A percentile compares a stretch with the other conserved stretches of the same genome.
Conservation (phyloP, 2,113 vertebrate genomes). For the Mohoua ochrocephala region DNA sequence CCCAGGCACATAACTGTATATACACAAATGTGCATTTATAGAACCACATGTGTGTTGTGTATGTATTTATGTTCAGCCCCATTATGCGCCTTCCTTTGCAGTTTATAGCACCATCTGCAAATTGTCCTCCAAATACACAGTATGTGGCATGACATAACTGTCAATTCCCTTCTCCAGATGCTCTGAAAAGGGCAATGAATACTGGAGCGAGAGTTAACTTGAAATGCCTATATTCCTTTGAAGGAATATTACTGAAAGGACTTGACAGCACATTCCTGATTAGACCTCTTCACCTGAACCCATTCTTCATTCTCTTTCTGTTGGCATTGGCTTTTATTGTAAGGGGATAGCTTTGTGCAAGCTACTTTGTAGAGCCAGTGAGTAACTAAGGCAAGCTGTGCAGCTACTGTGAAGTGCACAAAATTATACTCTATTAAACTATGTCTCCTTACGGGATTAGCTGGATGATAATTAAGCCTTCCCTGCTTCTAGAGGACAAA, state of each 20-base stretch:
- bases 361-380: not conserved
- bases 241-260: not conserved
- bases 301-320: not conserved
- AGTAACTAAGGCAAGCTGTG: slow-evolving; percentile 29
- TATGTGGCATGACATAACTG: not conserved
- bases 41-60: not conserved
- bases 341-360: not conserved
- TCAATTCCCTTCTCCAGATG: not conserved
- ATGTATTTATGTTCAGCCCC: not conserved
- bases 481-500: not conserved
- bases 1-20: not conserved
- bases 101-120: not conserved
- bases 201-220: not conserved
- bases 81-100: not conserved
- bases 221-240: slow-evolving; percentile 3
- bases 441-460: slow-evolving; percentile 29
- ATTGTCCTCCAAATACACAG: not conserved
- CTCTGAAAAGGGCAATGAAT: slow-evolving; percentile 5
- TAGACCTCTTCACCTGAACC: slow-evolving; percentile 6
- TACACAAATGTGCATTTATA: not conserved
- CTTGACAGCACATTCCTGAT: not conserved
- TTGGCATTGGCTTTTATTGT: not conserved
- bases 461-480: slow-evolving; percentile 7
- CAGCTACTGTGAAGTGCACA: slow-evolving; percentile 34
- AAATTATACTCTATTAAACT: slow-evolving; percentile 36